phyloP scores from a whole-genome alignment of 2,113 vertebrate species.

The Hyla sarda region DNA sequence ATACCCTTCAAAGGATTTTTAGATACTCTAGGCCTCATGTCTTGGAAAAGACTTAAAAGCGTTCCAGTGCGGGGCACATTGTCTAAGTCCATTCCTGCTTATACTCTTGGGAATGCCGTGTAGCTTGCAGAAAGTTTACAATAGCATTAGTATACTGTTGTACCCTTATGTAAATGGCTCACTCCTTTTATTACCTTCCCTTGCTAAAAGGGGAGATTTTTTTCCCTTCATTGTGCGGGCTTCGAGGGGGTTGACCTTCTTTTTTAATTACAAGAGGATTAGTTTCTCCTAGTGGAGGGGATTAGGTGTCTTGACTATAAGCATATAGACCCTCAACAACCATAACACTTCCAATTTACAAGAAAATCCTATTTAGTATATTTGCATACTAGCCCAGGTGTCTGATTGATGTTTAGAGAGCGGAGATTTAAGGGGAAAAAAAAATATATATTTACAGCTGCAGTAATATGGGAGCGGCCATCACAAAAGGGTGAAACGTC shows the following conservation, averaged over 20 bases:
- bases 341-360: constrained; percentile 19
- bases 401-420: background rate
- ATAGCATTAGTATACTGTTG: background rate
- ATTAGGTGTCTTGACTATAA: constrained; percentile 33
- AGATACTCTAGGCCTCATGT: background rate
- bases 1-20: too few species aligned
- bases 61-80: background rate
- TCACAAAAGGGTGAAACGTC: background rate
- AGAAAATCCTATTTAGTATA: constrained; percentile 41
- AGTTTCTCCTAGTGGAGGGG: constrained; percentile 37
- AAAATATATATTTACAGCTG: background rate
- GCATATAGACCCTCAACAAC: constrained; percentile 21
- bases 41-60: background rate
- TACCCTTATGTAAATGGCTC: background rate
- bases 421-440: too few species aligned
- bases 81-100: background rate
- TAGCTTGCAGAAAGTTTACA: background rate
- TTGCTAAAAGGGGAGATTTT: background rate
- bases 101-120: background rate
- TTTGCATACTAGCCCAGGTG: background rate
- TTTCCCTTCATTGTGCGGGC: constrained; percentile 15
- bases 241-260: constrained; percentile 29
- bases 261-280: constrained; percentile 51
- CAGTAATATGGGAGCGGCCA: background rate
- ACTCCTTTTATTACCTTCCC: background rate